phyloP scores from a whole-genome alignment of 1,140 invertebrate species.

The Bactericera cockerelli region DNA sequence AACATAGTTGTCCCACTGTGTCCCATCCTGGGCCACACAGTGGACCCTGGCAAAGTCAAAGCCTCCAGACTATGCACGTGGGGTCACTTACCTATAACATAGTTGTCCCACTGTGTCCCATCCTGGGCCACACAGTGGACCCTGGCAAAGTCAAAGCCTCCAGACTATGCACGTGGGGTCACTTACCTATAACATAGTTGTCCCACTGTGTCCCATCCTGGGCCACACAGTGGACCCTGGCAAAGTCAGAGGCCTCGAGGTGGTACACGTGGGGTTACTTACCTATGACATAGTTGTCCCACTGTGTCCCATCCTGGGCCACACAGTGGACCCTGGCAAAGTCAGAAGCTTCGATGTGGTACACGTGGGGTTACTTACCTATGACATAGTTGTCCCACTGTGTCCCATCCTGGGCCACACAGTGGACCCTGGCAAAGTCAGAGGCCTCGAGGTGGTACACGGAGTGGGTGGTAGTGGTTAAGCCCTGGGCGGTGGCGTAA shows the following conservation, averaged over 20 bases:
- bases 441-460: too few relatives aligned
- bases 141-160: slow-evolving; percentile 47
- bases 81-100: too few relatives aligned
- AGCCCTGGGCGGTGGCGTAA: slow-evolving; percentile 32
- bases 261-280: too few relatives aligned
- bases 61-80: slow-evolving; percentile 39
- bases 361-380: slow-evolving; percentile 33
- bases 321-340: slow-evolving; percentile 44
- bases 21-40: too few relatives aligned
- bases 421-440: too few relatives aligned
- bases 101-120: too few relatives aligned
- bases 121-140: too few relatives aligned
- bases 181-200: too few relatives aligned
- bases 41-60: too few relatives aligned
- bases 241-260: neutral
- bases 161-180: slow-evolving; percentile 34
- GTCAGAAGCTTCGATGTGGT: slow-evolving; percentile 44
- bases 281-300: slow-evolving; percentile 19
- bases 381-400: slow-evolving; percentile 38
- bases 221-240: neutral
- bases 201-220: too few relatives aligned
- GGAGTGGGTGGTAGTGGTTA: slow-evolving; percentile 35
- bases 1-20: too few relatives aligned
- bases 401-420: slow-evolving; percentile 43
- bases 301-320: slow-evolving; percentile 34